Evolutionary conservation across 2,113 vertebrate species (phyloP).

Genomic region (Neodontobutis hainanensis): DNA sequence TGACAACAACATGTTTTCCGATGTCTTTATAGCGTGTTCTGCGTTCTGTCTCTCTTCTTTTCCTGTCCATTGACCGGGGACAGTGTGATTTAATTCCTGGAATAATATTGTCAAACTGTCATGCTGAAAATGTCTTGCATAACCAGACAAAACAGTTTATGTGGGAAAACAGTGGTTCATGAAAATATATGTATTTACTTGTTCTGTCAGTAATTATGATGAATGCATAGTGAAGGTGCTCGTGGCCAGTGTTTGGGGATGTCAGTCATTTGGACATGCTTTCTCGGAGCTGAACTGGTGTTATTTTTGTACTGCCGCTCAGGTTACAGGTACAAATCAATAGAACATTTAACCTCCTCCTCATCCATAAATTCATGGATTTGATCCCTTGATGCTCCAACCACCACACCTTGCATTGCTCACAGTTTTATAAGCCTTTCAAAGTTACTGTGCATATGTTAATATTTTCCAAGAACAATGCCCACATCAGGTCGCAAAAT

Average conservation of each 20-base stretch:
- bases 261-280: slow-evolving; percentile 35
- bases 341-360: slow-evolving; percentile 56
- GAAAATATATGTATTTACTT: slow-evolving; percentile 21
- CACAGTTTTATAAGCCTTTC: slow-evolving; percentile 1
- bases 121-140: slow-evolving; percentile 42
- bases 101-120: slow-evolving; percentile 59
- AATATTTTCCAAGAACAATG: slow-evolving; percentile 21
- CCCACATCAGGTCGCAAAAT: not conserved
- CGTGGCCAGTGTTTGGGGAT: slow-evolving; percentile 29
- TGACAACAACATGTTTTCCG: not conserved
- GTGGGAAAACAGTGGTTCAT: slow-evolving; percentile 44
- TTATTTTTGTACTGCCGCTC: slow-evolving; percentile 64
- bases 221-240: not conserved
- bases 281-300: slow-evolving; percentile 37
- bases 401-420: not conserved
- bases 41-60: not conserved
- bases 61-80: slow-evolving; percentile 10
- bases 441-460: slow-evolving; percentile 22
- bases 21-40: no score
- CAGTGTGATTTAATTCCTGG: slow-evolving; percentile 47
- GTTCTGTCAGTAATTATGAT: slow-evolving; percentile 5
- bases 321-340: slow-evolving; percentile 74
- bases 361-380: slow-evolving; percentile 58
- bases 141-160: slow-evolving; percentile 47
- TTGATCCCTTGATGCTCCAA: slow-evolving; percentile 37